Percentiles rank a stretch among this genome's conserved stretches.
These are phyloP conservation scores for Scopus umbretta DNA, from an alignment of 2,113 vertebrate genomes.

Conservation along the genomic window DNA sequence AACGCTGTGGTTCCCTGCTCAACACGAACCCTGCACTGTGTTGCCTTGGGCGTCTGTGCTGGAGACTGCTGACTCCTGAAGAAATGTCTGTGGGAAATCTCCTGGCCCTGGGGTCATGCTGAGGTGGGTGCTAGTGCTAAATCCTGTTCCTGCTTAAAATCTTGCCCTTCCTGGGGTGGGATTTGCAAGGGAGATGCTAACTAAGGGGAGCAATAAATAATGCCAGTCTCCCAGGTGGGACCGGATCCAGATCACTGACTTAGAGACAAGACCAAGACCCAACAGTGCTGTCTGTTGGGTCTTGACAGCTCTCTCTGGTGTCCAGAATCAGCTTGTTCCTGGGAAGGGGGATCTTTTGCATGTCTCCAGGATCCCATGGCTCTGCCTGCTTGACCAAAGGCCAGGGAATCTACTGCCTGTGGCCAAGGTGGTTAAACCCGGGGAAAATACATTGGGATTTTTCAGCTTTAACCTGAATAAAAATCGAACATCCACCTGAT, in stretches of 20 bases:
- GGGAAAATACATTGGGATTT: fast-evolving
- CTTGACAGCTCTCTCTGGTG: neutral
- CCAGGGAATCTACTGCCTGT: fast-evolving
- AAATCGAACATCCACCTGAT: constrained; percentile 29
- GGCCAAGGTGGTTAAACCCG: neutral
- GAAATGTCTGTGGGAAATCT: fast-evolving
- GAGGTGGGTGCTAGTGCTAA: neutral
- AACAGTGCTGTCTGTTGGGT: neutral
- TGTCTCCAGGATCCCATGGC: fast-evolving
- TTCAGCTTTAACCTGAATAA: neutral
- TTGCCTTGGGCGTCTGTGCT: neutral
- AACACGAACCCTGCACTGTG: neutral
- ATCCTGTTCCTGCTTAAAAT: neutral
- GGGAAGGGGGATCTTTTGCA: fast-evolving
- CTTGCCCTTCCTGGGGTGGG: neutral
- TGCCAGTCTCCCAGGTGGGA: neutral
- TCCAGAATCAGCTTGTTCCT: neutral
- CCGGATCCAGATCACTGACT: neutral
- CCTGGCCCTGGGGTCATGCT: too few relatives aligned
- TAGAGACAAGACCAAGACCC: neutral
- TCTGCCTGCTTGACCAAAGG: neutral
- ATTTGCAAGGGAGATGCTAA: neutral
- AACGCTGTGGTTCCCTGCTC: neutral
- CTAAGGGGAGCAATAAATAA: neutral
- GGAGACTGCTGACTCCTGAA: neutral